Base-by-base conservation (phyloP, 2,888 invertebrate genomes). In the Ischnura elegans region DNA sequence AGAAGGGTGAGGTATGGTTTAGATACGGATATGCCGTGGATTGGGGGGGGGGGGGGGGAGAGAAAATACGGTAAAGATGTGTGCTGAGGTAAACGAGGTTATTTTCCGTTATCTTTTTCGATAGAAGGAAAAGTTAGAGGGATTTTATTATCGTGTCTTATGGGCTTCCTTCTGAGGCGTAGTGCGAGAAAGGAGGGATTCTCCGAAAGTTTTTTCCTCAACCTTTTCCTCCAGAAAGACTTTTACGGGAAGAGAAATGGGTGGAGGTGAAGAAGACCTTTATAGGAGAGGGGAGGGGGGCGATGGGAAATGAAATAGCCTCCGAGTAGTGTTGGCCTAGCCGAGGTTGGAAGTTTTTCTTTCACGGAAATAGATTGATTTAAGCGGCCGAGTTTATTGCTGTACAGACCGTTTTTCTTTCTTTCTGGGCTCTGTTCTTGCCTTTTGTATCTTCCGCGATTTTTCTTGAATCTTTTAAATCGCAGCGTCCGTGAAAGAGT, bases 91-190 rank as follows among this genome's bases (percentile, higher is more conserved):
- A 25, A 29, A 36, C n/a, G 61, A 76, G 76, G 36, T 76, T 76
- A 76, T 76, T 76, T 76, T 76, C 29, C 36, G 76, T 76, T 76
- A 76, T 76, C 36, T 90, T 90, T 42, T 90, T 90, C 61, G 45
- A 90, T 66, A 61, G 90, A 45, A 42, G 42, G 66, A 90, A 90
- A 90, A 90, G 66, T 90, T 90, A 90, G 55, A n/a, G 61, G 43
- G 61, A 66, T 90, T 90, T 90, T 66, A 90, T 90, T 61, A 45
- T 61, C 55, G 61, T 61, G 55, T 90, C 42, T 90, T 66, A 90
- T 90, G 90, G 29, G 61, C 66, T 86, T n/a, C 90, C 45, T 76
- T 76, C 76, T 76, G 76, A 76, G 76, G 43, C 61, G 45, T 66
- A 55, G 36, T 19, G 43, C 1, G 43, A 16, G 61, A 45, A 25